Base-by-base conservation (phyloP, 2,888 invertebrate species). In the Cremastinae sp. region DNA sequence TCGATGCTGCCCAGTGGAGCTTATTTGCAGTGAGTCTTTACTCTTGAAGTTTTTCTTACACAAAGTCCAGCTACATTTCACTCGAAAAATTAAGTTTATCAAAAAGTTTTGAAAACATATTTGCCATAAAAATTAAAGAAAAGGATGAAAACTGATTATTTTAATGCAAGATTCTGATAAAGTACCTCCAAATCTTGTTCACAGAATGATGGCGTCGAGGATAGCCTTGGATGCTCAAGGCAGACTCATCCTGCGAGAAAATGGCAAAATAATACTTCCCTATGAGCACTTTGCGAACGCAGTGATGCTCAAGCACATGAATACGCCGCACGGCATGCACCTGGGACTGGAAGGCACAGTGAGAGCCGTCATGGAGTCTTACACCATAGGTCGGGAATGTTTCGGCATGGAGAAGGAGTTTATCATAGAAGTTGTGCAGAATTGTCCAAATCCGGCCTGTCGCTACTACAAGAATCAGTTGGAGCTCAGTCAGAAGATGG, bases 251-350 rank as follows among this genome's bases (percentile, higher is more conserved):
- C 91, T 96, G 59, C 91, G 96, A 75, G 96, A 96, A 88, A 96
- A 96, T 91, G 96, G 96, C 8, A 96, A 96, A 91, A 96, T 96
- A 83, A 96, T 96, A 76, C 90, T 96, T 71, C 96, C 96, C 1
- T 96, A 95, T 90, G 96, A 96, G 90, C 96, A 96, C 88, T 96
- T 96, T 91, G 96, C 96, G 0, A 96, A 96, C 91, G 96, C 96
- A 65, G 96, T 96, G 4, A 96, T 96, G 96, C 89, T 96, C 81
- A 96, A 96, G 86, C 96, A 96, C 86, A 96, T 96, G 95, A 96
- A 96, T 85, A 64, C 76, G 12, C 76, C 76, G 0, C 96, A 96
- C 88, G 96, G 96, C 0, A 90, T 96, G 62, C 96, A 96, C 91
- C 91, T 96, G 72, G 95, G 95, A 45, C 92, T 96, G 62, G 96